Evolutionary conservation across 1,140 invertebrate genomes (phyloP).

Genomic region (Chironomus striatipennis): DNA sequence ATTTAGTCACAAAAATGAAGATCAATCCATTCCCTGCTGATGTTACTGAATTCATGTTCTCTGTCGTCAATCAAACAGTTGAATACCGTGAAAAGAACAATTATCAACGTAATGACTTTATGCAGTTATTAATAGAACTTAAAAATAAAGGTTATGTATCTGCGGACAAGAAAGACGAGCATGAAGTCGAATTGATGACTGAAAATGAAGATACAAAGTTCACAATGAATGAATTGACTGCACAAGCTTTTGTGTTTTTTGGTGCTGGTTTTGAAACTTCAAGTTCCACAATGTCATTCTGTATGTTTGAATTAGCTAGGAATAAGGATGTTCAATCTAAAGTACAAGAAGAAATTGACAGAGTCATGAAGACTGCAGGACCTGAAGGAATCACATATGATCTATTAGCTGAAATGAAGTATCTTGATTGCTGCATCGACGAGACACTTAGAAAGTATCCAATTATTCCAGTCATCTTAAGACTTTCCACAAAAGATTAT

Average conservation of each 20-base stretch:
- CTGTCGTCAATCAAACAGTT: constrained; percentile 31
- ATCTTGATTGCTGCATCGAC: no score
- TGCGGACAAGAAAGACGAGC: background rate
- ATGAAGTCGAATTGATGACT: background rate
- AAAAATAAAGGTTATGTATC: constrained; percentile 27
- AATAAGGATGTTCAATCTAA: constrained; percentile 26
- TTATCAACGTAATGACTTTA: constrained; percentile 31
- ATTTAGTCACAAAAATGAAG: constrained; percentile 27
- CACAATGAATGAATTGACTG: constrained; percentile 26
- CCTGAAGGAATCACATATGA: no score
- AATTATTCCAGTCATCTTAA: constrained; percentile 31
- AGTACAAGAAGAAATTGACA: no score
- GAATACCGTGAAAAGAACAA: constrained; percentile 33
- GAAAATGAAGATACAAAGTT: background rate
- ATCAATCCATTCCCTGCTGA: constrained; percentile 27
- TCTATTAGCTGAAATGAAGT: no score
- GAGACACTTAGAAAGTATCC: constrained; percentile 44
- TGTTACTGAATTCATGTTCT: constrained; percentile 32
- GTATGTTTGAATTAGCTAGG: constrained; percentile 27
- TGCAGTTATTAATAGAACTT: constrained; percentile 32
- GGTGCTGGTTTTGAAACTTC: constrained; percentile 29
- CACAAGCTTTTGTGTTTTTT: constrained; percentile 29
- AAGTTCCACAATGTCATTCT: constrained; percentile 27
- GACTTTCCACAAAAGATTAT: constrained; percentile 33
- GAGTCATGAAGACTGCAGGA: no score